Base-by-base conservation (phyloP, 2,113 vertebrate species). In the Lepus timidus region DNA sequence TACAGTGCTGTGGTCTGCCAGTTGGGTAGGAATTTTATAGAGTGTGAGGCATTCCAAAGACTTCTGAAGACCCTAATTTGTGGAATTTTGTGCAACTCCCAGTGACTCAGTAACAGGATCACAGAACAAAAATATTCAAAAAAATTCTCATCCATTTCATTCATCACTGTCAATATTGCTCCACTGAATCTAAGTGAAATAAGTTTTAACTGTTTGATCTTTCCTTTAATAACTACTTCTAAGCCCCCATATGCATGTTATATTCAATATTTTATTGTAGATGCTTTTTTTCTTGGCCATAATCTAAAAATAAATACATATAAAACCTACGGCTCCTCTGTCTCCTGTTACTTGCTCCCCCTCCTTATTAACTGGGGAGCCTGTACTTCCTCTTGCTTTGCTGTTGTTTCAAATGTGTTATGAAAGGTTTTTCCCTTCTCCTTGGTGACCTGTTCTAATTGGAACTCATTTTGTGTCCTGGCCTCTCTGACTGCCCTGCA, bases 391-490 rank as follows among this genome's bases (percentile, higher is more conserved):
- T 70, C 82, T 33, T 0, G 10, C 70, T 44, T 61, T 78, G 71
- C 36, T 86, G 88, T 94, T 93, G 88, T 95, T 95, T 96, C 94
- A 87, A 17, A 95, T 74, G 39, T 82, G 74, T 78, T 83, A 81
- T 87, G 93, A 94, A 95, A 95, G 90, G 39, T 16, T 95, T 91
- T 33, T 82, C 49, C 74, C 70, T 74, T 88, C 90, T 97, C 88
- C 92, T 95, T 51, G 39, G 94, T 87, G 97, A 96, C 96, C 94
- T 96, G 36, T 88, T 96, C 96, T 97, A 97, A 97, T 96, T 97
- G 96, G 96, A 96, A 93, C 96, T 97, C 96, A 89, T 97, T 97
- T 94, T 94, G 92, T 94, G 94, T 65, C 95, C 73, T 80, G 83
- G 96, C 96, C 95, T 96, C 87, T 88, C 82, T 91, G 93, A 95